These are phyloP conservation scores for Drosophila willistoni DNA, from an alignment of 1,140 invertebrate species.

Conservation along the genomic window DNA sequence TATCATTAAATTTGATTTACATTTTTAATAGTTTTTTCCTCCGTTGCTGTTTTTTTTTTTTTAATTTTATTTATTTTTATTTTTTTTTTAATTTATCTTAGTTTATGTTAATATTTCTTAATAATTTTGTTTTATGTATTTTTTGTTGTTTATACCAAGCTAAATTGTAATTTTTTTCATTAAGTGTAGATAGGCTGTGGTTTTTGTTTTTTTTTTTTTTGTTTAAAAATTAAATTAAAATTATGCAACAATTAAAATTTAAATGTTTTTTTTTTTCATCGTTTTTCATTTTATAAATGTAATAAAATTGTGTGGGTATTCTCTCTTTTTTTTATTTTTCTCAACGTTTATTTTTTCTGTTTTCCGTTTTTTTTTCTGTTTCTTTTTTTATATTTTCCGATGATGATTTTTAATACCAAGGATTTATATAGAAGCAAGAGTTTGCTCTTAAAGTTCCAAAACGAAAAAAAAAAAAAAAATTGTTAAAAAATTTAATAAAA, in stretches of 20 bases:
- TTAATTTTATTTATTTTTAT: conserved; percentile 46
- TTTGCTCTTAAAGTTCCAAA: neutral
- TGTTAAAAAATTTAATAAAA: conserved; percentile 4
- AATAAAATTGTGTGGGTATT: conserved; percentile 78
- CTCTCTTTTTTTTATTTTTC: conserved; percentile 31
- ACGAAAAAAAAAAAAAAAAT: neutral
- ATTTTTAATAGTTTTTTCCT: conserved; percentile 78
- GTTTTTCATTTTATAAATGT: conserved; percentile 79
- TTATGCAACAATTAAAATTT: conserved; percentile 82
- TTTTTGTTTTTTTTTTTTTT: neutral
- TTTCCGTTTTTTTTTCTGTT: conserved; percentile 39
- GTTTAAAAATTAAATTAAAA: conserved; percentile 78
- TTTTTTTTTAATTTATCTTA: conserved; percentile 23
- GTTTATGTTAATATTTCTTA: conserved; percentile 35
- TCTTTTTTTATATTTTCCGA: conserved; percentile 50
- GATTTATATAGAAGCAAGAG: conserved; percentile 5
- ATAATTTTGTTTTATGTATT: conserved; percentile 40
- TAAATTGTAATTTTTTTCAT: conserved; percentile 59
- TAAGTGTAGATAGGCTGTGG: conserved; percentile 53
- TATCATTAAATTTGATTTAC: conserved; percentile 79
- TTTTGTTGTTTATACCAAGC: conserved; percentile 54
- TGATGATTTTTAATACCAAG: conserved; percentile 10
- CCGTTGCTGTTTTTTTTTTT: conserved; percentile 32
- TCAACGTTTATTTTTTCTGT: conserved; percentile 31
- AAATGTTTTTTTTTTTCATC: conserved; percentile 54